Evolutionary conservation across 2,888 invertebrate genomes (phyloP).

Genomic region (Melitaea athalia): DNA sequence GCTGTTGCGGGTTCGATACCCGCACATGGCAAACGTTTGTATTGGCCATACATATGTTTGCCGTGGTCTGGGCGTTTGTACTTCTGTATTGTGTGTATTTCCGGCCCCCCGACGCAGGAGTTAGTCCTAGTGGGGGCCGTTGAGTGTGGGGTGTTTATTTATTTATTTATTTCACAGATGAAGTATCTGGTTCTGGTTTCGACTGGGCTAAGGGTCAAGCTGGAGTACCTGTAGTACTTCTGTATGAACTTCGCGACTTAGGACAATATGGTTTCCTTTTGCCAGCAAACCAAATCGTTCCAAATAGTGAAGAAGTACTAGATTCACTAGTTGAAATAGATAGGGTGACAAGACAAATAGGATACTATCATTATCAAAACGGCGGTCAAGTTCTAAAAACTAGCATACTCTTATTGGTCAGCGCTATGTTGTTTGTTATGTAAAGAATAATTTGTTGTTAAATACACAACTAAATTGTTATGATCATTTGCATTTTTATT

Average conservation of each 20-base stretch:
- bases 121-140: too few species aligned
- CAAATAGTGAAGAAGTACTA: conserved; percentile 60
- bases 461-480: neutral
- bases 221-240: conserved; percentile 73
- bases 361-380: conserved; percentile 38
- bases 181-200: conserved; percentile 63
- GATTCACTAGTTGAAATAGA: conserved; percentile 53
- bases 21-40: too few species aligned
- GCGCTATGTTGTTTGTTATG: conserved; percentile 14
- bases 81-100: too few species aligned
- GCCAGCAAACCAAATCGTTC: conserved; percentile 67
- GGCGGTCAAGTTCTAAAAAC: conserved; percentile 26
- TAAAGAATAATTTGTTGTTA: conserved; percentile 1
- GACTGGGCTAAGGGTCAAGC: conserved; percentile 79
- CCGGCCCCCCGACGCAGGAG: too few species aligned
- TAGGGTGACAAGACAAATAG: conserved; percentile 40
- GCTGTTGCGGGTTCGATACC: too few species aligned
- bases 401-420: conserved; percentile 25
- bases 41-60: too few species aligned
- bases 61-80: too few species aligned
- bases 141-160: too few species aligned
- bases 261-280: conserved; percentile 77
- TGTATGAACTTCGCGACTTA: conserved; percentile 78
- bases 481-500: neutral
- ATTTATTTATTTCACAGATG: conserved; percentile 61